Evolutionary conservation across 30 jellyfish, hydroid and myxozoan species (phyloP).

Genomic region (Cassiopea xamachana): DNA sequence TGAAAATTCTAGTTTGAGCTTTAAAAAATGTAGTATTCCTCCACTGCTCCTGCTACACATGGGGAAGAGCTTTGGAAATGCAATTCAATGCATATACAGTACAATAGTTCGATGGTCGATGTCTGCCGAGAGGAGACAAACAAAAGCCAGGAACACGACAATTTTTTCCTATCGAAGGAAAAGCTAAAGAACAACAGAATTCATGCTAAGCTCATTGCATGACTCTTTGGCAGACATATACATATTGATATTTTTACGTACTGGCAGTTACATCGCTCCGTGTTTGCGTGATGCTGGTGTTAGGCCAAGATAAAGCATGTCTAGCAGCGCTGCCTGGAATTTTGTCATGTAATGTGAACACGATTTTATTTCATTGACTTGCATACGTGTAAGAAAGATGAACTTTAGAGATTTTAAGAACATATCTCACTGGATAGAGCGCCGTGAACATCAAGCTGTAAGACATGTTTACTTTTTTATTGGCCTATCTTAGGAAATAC

Average conservation of each 20-base stretch:
- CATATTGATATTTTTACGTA: not conserved
- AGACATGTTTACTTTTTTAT: conserved; percentile 1
- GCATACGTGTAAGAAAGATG: conserved; percentile 13
- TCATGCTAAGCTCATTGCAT: not conserved
- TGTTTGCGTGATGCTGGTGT: conserved; percentile 44
- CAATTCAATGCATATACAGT: not conserved
- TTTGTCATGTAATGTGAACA: conserved; percentile 14
- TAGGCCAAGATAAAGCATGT: conserved; percentile 28
- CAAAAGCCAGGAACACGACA: conserved; percentile 6
- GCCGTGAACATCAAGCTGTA: conserved; percentile 70
- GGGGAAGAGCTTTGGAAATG: not conserved
- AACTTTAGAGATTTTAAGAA: not conserved
- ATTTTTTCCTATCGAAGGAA: not conserved
- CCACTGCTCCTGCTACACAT: too few species aligned
- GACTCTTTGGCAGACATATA: not conserved
- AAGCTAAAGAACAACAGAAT: not conserved
- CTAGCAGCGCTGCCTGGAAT: not conserved
- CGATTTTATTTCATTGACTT: not conserved
- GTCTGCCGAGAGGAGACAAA: conserved; percentile 24
- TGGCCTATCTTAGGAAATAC: not conserved
- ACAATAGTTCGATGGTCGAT: not conserved
- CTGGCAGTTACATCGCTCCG: not conserved
- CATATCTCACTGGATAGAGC: conserved; percentile 50
- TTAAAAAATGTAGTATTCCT: too few species aligned
- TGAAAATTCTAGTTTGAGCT: too few species aligned